Evolutionary conservation across 2,888 invertebrate species (phyloP), one percentile per base, ranked within the genome.

Genomic region (Microctonus brassicae): DNA sequence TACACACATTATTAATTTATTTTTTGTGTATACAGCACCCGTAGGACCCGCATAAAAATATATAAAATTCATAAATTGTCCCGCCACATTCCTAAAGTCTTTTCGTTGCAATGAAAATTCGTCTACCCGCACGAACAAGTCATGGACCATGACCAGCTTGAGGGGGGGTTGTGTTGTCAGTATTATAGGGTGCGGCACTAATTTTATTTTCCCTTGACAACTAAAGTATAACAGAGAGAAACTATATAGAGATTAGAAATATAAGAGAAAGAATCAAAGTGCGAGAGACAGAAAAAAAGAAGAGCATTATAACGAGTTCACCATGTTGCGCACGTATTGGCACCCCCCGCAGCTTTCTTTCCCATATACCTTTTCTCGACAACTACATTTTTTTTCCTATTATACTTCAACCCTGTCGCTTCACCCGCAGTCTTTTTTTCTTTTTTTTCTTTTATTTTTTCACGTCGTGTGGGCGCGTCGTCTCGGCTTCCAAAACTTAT

Each of bases 251-350:
- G 24, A 26, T 9, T 22, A 1, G 17, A 75, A 79, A n/a, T 7
- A 11, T 75, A 76, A 73, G 78, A 13, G n/a, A 13, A 3, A 13
- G 42, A 29, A 7, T 36, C 22, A 42, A 11, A 11, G 22, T n/a
- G 17, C 36, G 24, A 20, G 47, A 10, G 24, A 39, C 29, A 24
- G 20, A 24, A 3, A 24, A 75, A 79, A 5, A n/a, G 20, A 75
- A 75, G 74, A 77, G 79, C 77, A 79, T 80, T 82, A 79, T 81
- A 82, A 83, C 80, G 80, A 82, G 80, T 79, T 82, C 81, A 79
- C 75, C 76, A 82, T 81, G 81, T 83, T 77, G 81, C 78, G 81
- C 81, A 80, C 82, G 81, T 82, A 81, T 80, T 68, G 70, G 74
- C 73, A 73, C 76, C 66, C 72, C 53, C 61, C 70, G n/a, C n/a